phyloP scores from a whole-genome alignment of 1,140 invertebrate species.

The Drosophila novamexicana region DNA sequence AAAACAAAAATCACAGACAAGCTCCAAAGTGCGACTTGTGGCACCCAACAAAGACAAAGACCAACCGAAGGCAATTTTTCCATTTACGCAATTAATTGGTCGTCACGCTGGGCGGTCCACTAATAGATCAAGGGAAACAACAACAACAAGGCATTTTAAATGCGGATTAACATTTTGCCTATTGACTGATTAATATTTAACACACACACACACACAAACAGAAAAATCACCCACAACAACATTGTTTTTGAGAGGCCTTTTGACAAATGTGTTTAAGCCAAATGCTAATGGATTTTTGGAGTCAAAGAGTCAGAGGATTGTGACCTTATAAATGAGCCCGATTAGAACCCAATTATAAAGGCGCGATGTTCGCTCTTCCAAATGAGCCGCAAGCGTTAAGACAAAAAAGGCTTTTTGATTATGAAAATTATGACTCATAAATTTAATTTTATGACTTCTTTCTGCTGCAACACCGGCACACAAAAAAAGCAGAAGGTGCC shows the following conservation, averaged over 20 bases:
- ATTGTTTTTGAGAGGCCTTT: constrained; percentile 37
- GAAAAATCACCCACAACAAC: constrained; percentile 62
- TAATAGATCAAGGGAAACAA: constrained; percentile 57
- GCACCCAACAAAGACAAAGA: constrained; percentile 70
- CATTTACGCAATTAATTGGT: constrained; percentile 82
- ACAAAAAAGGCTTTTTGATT: constrained; percentile 60
- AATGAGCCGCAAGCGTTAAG: constrained; percentile 35
- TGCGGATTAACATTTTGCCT: constrained; percentile 71
- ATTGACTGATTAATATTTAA: constrained; percentile 73
- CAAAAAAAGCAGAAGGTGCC: constrained; percentile 55
- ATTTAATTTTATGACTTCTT: constrained; percentile 81
- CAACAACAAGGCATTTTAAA: constrained; percentile 48
- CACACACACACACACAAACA: constrained; percentile 36
- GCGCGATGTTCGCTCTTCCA: constrained; percentile 32
- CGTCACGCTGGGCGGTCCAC: constrained; percentile 69
- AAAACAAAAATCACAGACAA: constrained; percentile 1
- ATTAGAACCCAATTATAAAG: constrained; percentile 77
- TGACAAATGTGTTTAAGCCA: constrained; percentile 64
- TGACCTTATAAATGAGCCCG: constrained; percentile 53
- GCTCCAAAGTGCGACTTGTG: constrained; percentile 73
- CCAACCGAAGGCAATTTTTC: constrained; percentile 76
- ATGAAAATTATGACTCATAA: constrained; percentile 78
- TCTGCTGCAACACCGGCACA: constrained; percentile 31
- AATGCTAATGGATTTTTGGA: constrained; percentile 62
- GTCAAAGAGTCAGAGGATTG: constrained; percentile 15